Evolutionary conservation across 2,113 vertebrate species (phyloP), one percentile per base, ranked within the genome.

Genomic region (Calyptommatus sinebrachiatus): DNA sequence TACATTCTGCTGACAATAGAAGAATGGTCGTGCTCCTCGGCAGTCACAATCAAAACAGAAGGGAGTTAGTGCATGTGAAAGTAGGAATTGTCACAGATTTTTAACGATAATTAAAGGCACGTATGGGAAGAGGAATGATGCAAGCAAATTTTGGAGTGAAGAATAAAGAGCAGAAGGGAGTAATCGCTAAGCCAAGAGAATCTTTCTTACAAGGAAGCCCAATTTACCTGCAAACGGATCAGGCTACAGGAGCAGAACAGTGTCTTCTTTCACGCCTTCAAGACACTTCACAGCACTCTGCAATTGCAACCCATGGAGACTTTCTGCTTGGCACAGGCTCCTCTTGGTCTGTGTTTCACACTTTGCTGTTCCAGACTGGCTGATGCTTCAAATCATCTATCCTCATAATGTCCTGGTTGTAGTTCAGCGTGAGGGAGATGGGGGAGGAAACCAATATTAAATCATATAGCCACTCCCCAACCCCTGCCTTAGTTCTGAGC

Each of bases 341-440:
- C 14, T 12, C 71, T 35, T 2, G 1, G 50, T 28, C 53, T 62
- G 72, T 28, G 66, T 71, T 78, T 78, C 77, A 62, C 16, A n/a
- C 67, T 61, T 2, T 8, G 75, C 62, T 41, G 62, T 81, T 46
- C 41, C 35, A 12, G n/a, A 16, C 66, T 70, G 66, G 53, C 66
- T 69, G 50, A 81, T 61, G 73, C 72, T 80, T 48, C 53, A 66
- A 10, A 26, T 61, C 50, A 3, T 80, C 65, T 81, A 66, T 69
- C 53, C 73, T 81, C 66, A 63, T 63, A n/a, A 76, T 57, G 70
- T 81, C 79, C 79, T 76, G 66, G 70, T 21, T 70, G n/a, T 46
- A 61, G 53, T 73, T 70, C 79, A 35, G 66, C 73, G 12, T 48
- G 65, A 69, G 61, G 35, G 35, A 61, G 71, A 41, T 68, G 53